Percentiles rank a stretch among this genome's conserved stretches.
phyloP scores from a whole-genome alignment of 2,888 invertebrate genomes.

The Athetis lepigone region DNA sequence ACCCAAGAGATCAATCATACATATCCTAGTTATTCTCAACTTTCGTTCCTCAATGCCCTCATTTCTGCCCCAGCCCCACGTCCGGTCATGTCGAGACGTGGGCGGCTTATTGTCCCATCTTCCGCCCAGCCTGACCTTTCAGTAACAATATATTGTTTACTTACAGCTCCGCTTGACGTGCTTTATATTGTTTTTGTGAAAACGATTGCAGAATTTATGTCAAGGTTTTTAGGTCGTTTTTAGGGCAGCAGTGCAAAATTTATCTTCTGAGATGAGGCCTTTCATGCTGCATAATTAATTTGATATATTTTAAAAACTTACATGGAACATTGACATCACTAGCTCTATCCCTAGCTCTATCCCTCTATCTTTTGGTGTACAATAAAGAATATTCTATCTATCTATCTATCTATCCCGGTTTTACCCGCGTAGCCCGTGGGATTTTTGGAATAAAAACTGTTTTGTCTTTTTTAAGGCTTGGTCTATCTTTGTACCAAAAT shows the following conservation, averaged over 20 bases:
- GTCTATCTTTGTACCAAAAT: too few relatives aligned
- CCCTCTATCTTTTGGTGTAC: too few relatives aligned
- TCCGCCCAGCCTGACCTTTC: slow-evolving; percentile 31
- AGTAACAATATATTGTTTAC: slow-evolving; percentile 41
- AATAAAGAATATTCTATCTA: too few relatives aligned
- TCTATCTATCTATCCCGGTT: too few relatives aligned
- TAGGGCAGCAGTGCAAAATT: neutral
- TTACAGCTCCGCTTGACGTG: slow-evolving; percentile 16
- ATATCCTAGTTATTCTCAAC: neutral
- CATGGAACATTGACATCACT: too few relatives aligned
- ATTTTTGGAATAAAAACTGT: too few relatives aligned
- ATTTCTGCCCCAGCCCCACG: slow-evolving; percentile 35
- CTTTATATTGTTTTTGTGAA: neutral
- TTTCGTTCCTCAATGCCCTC: slow-evolving; percentile 6
- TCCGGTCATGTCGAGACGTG: slow-evolving; percentile 25
- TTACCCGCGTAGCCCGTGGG: too few relatives aligned
- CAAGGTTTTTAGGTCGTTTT: neutral
- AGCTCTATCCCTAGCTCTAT: too few relatives aligned
- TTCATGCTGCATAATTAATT: too few relatives aligned
- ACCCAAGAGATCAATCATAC: neutral
- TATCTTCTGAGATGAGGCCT: too few relatives aligned
- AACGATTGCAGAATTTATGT: neutral
- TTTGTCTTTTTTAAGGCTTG: too few relatives aligned
- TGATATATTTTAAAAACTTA: too few relatives aligned
- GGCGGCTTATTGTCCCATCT: slow-evolving; percentile 43